Evolutionary conservation across 2,888 invertebrate genomes (phyloP).

Genomic region (Eledone cirrhosa): DNA sequence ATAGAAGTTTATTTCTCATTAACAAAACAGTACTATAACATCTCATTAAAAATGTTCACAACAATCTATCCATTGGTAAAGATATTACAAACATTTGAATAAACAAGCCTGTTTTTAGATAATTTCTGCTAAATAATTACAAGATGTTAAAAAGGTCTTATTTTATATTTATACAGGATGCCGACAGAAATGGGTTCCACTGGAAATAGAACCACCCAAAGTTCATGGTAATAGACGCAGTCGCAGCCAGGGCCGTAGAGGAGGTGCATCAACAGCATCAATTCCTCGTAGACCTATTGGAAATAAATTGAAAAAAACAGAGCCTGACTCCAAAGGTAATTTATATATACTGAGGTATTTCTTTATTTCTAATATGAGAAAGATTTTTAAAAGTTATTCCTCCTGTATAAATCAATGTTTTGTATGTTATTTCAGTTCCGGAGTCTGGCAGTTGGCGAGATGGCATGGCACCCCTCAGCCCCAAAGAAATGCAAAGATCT

Average conservation of each 20-base stretch:
- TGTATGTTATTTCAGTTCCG: constrained; percentile 28
- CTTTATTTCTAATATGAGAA: not conserved
- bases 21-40: no score
- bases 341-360: not conserved
- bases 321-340: constrained; percentile 34
- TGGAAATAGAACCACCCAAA: constrained; percentile 82
- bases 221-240: constrained; percentile 43
- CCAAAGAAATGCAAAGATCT: constrained; percentile 70
- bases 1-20: no score
- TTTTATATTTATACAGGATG: constrained; percentile 49
- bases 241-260: constrained; percentile 50
- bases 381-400: no score
- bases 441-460: constrained; percentile 44
- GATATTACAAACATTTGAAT: no score
- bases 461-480: constrained; percentile 51
- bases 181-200: constrained; percentile 87
- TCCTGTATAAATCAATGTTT: no score
- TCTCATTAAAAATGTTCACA: no score
- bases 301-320: constrained; percentile 33
- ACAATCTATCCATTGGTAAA: no score
- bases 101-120: no score
- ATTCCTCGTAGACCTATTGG: constrained; percentile 35
- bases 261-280: constrained; percentile 37
- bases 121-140: no score
- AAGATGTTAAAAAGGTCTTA: no score